Conservation (phyloP, 2,113 vertebrate species). For the Syngnathus typhle region DNA sequence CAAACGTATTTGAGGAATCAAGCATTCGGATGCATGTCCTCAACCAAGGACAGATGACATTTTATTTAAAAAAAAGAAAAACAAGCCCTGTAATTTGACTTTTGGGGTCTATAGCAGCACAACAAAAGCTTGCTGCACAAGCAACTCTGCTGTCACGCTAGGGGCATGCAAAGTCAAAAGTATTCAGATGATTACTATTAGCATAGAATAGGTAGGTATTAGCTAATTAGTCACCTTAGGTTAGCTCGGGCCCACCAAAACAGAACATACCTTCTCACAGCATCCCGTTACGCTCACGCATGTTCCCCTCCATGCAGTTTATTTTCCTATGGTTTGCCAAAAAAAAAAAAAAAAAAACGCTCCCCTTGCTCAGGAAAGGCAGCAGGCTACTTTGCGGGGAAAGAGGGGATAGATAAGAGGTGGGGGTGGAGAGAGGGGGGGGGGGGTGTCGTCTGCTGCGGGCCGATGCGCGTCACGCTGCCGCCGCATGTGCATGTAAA, state of each 20-base stretch:
- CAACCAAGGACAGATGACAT: conserved; percentile 1
- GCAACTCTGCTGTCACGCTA: background rate
- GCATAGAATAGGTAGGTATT: background rate
- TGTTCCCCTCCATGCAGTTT: background rate
- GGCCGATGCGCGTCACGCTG: conserved; percentile 12
- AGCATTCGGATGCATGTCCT: background rate
- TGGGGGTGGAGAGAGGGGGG: too few relatives aligned
- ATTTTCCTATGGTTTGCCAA: background rate
- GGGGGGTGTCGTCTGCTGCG: conserved; percentile 10
- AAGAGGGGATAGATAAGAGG: background rate
- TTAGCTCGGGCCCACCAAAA: background rate
- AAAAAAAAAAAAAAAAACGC: background rate
- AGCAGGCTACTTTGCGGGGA: background rate
- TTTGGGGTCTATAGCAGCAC: background rate
- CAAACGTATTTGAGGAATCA: background rate
- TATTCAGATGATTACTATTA: background rate
- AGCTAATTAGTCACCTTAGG: background rate
- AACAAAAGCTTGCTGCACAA: background rate
- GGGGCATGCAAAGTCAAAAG: background rate
- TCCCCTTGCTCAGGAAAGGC: background rate
- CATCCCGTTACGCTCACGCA: background rate
- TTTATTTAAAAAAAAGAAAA: background rate
- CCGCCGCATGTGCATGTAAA: conserved; percentile 40
- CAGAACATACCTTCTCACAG: conserved; percentile 1
- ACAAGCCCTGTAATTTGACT: background rate